phyloP scores from a whole-genome alignment of 2,888 invertebrate genomes.

The Tetanocera ferruginea region DNA sequence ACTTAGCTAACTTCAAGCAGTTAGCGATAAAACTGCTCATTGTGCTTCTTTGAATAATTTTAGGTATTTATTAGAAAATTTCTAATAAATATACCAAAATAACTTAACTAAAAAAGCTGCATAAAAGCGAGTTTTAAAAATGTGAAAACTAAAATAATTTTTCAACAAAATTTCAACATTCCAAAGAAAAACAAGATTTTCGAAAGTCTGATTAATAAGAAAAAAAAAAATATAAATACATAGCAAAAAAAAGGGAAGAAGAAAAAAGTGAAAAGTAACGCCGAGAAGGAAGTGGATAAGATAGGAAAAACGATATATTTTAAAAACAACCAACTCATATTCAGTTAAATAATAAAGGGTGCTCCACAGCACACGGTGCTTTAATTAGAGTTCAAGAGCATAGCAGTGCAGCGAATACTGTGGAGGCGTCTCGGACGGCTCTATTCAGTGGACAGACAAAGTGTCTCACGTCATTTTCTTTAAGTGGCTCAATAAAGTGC shows the following conservation, averaged over 20 bases:
- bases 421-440: constrained; percentile 13
- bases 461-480: constrained; percentile 21
- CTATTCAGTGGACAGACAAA: background rate
- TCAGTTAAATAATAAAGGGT: background rate
- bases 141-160: background rate
- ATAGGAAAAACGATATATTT: constrained; percentile 11
- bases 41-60: constrained; percentile 1
- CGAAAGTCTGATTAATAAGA: background rate
- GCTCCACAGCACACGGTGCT: background rate
- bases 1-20: background rate
- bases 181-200: constrained; percentile 24
- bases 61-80: background rate
- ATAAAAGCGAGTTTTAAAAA: background rate
- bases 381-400: background rate
- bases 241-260: background rate
- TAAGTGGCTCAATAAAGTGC: constrained; percentile 12
- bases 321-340: background rate
- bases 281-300: constrained; percentile 18
- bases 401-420: background rate
- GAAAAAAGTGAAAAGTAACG: constrained; percentile 22
- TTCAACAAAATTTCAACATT: constrained; percentile 4
- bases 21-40: background rate
- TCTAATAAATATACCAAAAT: background rate
- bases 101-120: no score
- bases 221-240: background rate